Base-by-base conservation (phyloP, 2,888 invertebrate genomes). In the Arge pagana region DNA sequence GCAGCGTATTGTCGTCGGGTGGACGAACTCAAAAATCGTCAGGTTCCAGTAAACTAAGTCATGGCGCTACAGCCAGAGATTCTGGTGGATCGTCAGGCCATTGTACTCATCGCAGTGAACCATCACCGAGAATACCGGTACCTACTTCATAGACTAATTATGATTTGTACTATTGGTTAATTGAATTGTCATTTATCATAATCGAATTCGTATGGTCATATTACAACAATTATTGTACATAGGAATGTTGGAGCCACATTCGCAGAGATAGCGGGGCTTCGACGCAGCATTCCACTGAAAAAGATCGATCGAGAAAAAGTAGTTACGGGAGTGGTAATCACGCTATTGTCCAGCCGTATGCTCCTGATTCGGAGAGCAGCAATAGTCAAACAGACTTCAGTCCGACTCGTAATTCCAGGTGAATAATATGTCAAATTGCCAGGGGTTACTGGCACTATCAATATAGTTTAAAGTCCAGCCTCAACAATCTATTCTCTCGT, bases 41-140 rank as follows among this genome's bases (percentile, higher is more conserved):
- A 21, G 76, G 76, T 42, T 76, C 76, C 21, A 76, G 76, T 55
- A 76, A 76, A 62, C 59, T 76, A 39, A 76, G 76, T 58, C 76
- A 76, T 53, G 75, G 75, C 7, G 74, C 76, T 19, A 76, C 71
- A 15, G 74, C 76, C 2, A 67, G 90, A 2, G 90, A 90, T 74
- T 90, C 89, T 0, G 90, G 90, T 21, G 90, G 90, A 26, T 89
- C 89, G 1, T 89, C 89, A 54, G 90, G 90, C 0, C 90, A 90
- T 76, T 90, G 88, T 73, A 90, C 89, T 50, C 90, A 90, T 74
- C 83, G 88, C 57, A 89, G 89, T 68, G 90, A 90, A 61, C 90
- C 90, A n/a, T 83, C 76, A 16, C 71, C 76, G 23, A 64, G 72
- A 56, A 71, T 76, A 66, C 75, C 74, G 63, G 75, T 75, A 60